Base-by-base conservation (phyloP, 2,797 vertebrate genomes). In the Sebastes kiyomatsui region DNA sequence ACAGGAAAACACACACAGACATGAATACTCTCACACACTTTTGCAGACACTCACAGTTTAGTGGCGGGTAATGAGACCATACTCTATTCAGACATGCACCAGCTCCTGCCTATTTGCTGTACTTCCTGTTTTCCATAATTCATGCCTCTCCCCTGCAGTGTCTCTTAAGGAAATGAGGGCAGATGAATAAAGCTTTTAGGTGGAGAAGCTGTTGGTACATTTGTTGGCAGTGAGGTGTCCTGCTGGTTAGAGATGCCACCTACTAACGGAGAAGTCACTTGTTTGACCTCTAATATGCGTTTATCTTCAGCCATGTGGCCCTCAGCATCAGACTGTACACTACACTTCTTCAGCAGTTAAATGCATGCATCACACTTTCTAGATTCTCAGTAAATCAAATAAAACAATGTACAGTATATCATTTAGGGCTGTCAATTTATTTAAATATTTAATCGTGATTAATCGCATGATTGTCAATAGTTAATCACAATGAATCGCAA, bases 71-170 rank as follows among this genome's bases (percentile, higher is more conserved):
- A 90, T 91, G 77, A 89, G 82, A 79, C 49, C 22, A 14, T 76
- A 64, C 76, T 66, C 60, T 61, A 54, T 82, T 87, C 84, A 87
- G 76, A 79, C 73, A 56, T 38, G 49, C 62, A 71, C 58, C 13
- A 22, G 61, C 67, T 81, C 46, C 79, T 67, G 75, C 54, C 80
- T 55, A 64, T 83, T 72, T 90, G 59, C 77, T 77, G 61, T 61
- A 77, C 67, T 79, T 83, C 46, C 72, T 71, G 71, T 73, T 86
- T 81, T 88, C 74, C 84, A 88, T 90, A 82, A 90, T 90, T 88
- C 78, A 85, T 83, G 74, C 30, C 75, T 82, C 56, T 72, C 4
- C 61, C 74, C 86, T 72, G 80, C 77, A 74, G 81, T 67, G 70
- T 85, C 60, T 83, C 33, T 79, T 67, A 72, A 78, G 59, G 79